Evolutionary conservation across 2,797 vertebrate species (phyloP), one percentile per base, ranked within the genome.

Genomic region (Lacerta bilineata): DNA sequence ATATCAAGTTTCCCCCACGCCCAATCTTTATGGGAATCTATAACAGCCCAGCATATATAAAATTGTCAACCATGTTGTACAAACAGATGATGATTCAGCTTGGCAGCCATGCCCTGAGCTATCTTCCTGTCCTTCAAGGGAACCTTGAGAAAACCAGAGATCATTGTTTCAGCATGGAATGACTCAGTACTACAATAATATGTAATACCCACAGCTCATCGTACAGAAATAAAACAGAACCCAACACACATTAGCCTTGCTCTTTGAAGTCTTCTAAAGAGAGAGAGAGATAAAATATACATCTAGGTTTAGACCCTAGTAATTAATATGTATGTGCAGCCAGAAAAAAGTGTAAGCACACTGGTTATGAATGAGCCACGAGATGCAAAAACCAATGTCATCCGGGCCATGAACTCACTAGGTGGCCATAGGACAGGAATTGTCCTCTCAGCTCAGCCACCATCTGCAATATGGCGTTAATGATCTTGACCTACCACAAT

Each of bases 31-130:
- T 76, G 55, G 20, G 27, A 27, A 87, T 46, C 84, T 87, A 25
- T 25, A 77, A 89, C 11, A 5, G 20, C 39, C 46, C n/a, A 50
- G 4, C 27, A 87, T 89, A 27, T 74, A n/a, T 90, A 90, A 92
- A 91, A 66, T 0, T 59, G 9, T 3, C 64, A 94, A 41, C 2
- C 20, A 7, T 81, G 64, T 43, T 81, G 39, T 88, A 88, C 80
- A 93, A 86, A 83, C 36, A 1, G 0, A 36, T 77, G 33, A 7
- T 13, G 61, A 64, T 64, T 94, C 41, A 66, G 33, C 4, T 7
- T 87, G 36, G 83, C 9, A 15, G 3, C 66, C 72, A 15, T 11
- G 66, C 0, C 0, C 10, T 18, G 6, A 36, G 33, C 23, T 43
- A 71, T 1, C 0, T 41, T 90, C 23, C 80, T 86, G n/a, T 85